These are phyloP conservation scores for Tursiops truncatus DNA, from an alignment of 2,113 vertebrate species.

Conservation along the genomic window DNA sequence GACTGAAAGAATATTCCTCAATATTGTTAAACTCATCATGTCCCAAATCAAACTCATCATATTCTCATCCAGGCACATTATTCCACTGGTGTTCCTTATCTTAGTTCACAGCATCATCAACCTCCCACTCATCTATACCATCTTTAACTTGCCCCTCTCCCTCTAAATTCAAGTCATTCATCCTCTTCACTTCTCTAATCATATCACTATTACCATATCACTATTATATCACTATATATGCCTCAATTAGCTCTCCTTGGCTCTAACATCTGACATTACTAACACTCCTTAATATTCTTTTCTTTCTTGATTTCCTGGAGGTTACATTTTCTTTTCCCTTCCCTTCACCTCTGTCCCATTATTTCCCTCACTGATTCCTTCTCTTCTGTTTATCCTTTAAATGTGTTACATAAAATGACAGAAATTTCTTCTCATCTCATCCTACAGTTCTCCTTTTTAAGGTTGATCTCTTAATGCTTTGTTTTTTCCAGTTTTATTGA, in stretches of 20 bases:
- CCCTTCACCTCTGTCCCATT: not conserved
- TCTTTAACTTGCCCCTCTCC: not conserved
- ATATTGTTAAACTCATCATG: slow-evolving; percentile 17
- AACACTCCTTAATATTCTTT: not conserved
- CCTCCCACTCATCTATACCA: slow-evolving; percentile 18
- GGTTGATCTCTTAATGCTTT: not conserved
- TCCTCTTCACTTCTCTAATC: not conserved
- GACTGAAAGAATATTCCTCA: slow-evolving; percentile 42
- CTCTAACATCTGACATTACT: not conserved
- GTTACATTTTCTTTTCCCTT: not conserved
- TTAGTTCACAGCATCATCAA: not conserved
- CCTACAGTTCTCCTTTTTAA: not conserved
- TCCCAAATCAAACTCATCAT: slow-evolving; percentile 1
- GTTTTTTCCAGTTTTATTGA: not conserved
- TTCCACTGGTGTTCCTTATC: not conserved
- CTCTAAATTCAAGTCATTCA: not conserved
- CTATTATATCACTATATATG: not conserved
- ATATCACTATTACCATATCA: not conserved
- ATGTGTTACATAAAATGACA: slow-evolving; percentile 56
- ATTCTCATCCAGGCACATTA: not conserved
- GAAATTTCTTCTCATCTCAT: slow-evolving; percentile 15
- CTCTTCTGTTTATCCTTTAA: slow-evolving; percentile 33
- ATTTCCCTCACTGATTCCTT: not conserved
- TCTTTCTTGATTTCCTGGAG: not conserved
- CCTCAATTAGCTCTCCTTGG: not conserved